These are phyloP conservation scores for Paracanthobrama guichenoti DNA, from an alignment of 2,113 vertebrate genomes.

Conservation along the genomic window DNA sequence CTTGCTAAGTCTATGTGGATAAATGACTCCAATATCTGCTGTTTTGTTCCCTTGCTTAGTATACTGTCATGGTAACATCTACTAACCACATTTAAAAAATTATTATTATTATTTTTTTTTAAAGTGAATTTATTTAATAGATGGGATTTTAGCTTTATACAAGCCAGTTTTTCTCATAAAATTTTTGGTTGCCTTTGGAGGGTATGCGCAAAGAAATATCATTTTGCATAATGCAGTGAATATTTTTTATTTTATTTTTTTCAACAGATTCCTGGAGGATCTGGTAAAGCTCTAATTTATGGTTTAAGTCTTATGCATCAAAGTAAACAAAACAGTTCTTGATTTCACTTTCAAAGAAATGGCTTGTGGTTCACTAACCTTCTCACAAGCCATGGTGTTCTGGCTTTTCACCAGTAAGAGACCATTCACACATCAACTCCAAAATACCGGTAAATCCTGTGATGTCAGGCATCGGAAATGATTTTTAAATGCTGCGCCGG, in stretches of 20 bases:
- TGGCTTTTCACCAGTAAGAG: too few relatives aligned
- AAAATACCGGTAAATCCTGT: too few relatives aligned
- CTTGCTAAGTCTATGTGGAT: not conserved
- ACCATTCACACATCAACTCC: too few relatives aligned
- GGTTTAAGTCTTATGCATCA: not conserved
- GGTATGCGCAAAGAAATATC: not conserved
- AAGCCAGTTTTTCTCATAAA: too few relatives aligned
- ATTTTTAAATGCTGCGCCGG: too few relatives aligned
- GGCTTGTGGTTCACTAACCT: not conserved
- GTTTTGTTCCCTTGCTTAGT: not conserved
- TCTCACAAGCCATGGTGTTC: too few relatives aligned
- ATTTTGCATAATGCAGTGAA: not conserved
- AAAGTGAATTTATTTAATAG: not conserved
- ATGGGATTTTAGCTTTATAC: too few relatives aligned
- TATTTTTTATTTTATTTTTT: not conserved
- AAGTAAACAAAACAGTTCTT: not conserved
- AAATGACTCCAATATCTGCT: not conserved
- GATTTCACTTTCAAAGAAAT: not conserved
- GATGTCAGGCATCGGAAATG: too few relatives aligned
- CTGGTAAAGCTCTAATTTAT: not conserved
- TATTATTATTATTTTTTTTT: too few relatives aligned
- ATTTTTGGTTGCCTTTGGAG: too few relatives aligned
- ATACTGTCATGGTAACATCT: conserved; percentile 1
- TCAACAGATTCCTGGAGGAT: not conserved
- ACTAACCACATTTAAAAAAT: not conserved